Conservation (phyloP, 2,888 invertebrate species). For the Rhogogaster chlorosoma region DNA sequence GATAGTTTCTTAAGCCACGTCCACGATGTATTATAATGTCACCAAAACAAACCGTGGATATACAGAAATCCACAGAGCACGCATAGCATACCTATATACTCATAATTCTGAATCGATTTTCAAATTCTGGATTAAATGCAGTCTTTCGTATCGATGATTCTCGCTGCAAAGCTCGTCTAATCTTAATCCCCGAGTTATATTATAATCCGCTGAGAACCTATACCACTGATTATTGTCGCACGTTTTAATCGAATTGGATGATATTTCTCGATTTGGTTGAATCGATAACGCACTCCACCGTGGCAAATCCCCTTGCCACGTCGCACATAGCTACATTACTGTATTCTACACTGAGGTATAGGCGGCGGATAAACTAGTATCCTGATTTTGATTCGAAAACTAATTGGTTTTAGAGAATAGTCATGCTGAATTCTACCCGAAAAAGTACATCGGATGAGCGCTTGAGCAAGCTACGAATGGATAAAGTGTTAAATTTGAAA, state of each 20-base stretch:
- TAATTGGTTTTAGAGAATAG: background rate
- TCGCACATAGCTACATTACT: background rate
- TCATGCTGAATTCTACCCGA: background rate
- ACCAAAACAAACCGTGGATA: constrained; percentile 11
- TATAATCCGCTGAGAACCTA: background rate
- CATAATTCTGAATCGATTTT: background rate
- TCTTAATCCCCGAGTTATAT: background rate
- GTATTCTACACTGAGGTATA: background rate
- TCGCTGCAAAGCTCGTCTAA: background rate
- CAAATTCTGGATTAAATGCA: background rate
- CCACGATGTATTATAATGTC: constrained; percentile 7
- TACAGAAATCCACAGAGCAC: background rate
- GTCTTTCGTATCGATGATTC: background rate
- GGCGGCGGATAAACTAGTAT: background rate
- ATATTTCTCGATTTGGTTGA: background rate
- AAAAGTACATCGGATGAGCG: background rate
- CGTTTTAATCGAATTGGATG: background rate
- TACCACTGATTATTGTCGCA: background rate
- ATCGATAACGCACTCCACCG: background rate
- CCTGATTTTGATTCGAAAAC: background rate
- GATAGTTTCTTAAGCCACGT: background rate
- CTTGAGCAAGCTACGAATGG: too few relatives aligned
- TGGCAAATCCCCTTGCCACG: background rate
- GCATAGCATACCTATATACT: too few relatives aligned
- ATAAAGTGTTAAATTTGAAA: too few relatives aligned